Percentiles rank a stretch among this genome's conserved stretches.
Evolutionary conservation across 1,140 invertebrate species (phyloP).

Genomic region (Steinernema khuongi): DNA sequence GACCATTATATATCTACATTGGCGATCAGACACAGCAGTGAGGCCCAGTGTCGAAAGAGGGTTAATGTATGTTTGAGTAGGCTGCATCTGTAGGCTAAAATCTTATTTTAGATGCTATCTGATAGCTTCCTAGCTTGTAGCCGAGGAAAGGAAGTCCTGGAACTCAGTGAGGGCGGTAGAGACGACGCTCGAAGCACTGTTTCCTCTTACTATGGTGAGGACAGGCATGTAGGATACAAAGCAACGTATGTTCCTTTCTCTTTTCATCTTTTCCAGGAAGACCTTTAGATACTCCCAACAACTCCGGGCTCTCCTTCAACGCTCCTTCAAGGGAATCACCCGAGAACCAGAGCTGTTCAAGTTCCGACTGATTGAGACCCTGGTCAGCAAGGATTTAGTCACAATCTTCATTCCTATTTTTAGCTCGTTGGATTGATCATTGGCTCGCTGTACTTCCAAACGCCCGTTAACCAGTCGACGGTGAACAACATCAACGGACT

Average conservation of each 20-base stretch:
- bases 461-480: conserved; percentile 75
- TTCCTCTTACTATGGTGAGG: not conserved
- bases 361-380: conserved; percentile 76
- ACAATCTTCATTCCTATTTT: conserved; percentile 16
- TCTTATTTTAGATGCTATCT: conserved; percentile 64
- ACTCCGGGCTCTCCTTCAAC: conserved; percentile 79
- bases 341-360: conserved; percentile 83
- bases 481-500: conserved; percentile 92
- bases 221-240: conserved; percentile 27
- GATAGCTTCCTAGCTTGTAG: conserved; percentile 46
- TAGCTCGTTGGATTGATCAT: conserved; percentile 62
- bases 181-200: not conserved
- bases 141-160: conserved; percentile 60
- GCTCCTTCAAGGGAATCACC: conserved; percentile 77
- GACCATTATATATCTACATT: conserved; percentile 88
- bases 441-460: conserved; percentile 80
- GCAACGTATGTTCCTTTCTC: not conserved
- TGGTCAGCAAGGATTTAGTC: conserved; percentile 31
- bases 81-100: not conserved
- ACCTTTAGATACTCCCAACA: conserved; percentile 76
- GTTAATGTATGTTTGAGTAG: conserved; percentile 46
- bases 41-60: conserved; percentile 64
- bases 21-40: conserved; percentile 76
- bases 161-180: not conserved
- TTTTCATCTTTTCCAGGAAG: conserved; percentile 23